Evolutionary conservation across 2,888 invertebrate genomes (phyloP).

Genomic region (Erpobdella octoculata): DNA sequence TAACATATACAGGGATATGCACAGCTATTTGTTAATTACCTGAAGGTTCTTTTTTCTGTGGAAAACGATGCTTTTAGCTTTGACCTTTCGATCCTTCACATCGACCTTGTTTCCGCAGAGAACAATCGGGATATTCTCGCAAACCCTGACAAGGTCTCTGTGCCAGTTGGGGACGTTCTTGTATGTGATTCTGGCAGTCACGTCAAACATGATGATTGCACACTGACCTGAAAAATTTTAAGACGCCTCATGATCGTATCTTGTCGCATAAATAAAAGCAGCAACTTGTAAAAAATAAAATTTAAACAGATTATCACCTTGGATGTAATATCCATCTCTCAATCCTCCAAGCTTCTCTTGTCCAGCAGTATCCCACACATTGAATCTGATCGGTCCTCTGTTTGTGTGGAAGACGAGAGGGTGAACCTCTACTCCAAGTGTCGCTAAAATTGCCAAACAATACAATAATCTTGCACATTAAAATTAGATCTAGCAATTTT

Average conservation of each 20-base stretch:
- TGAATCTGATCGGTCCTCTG: slow-evolving; percentile 91
- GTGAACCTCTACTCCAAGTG: slow-evolving; percentile 97
- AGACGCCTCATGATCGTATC: not conserved
- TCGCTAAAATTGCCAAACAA: slow-evolving; percentile 67
- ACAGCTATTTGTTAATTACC: no score
- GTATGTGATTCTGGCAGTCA: slow-evolving; percentile 96
- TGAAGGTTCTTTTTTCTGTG: slow-evolving; percentile 98
- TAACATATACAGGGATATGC: no score
- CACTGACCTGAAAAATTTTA: slow-evolving; percentile 58
- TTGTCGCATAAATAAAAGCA: no score
- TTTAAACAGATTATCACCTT: slow-evolving; percentile 63
- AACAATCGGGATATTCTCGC: slow-evolving; percentile 99
- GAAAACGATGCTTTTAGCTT: slow-evolving; percentile 97
- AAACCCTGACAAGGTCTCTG: slow-evolving; percentile 93
- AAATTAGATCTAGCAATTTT: no score
- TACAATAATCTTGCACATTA: not conserved
- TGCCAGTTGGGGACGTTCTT: slow-evolving; percentile 99
- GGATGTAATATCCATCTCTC: slow-evolving; percentile 97
- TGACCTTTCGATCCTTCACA: slow-evolving; percentile 98
- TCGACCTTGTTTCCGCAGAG: slow-evolving; percentile 98
- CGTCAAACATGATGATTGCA: slow-evolving; percentile 99
- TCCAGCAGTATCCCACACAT: slow-evolving; percentile 99
- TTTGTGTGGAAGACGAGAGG: slow-evolving; percentile 95
- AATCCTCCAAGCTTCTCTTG: slow-evolving; percentile 99
- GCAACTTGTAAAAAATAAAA: not conserved